Evolutionary conservation across 2,113 vertebrate genomes (phyloP).

Genomic region (Cettia cetti): DNA sequence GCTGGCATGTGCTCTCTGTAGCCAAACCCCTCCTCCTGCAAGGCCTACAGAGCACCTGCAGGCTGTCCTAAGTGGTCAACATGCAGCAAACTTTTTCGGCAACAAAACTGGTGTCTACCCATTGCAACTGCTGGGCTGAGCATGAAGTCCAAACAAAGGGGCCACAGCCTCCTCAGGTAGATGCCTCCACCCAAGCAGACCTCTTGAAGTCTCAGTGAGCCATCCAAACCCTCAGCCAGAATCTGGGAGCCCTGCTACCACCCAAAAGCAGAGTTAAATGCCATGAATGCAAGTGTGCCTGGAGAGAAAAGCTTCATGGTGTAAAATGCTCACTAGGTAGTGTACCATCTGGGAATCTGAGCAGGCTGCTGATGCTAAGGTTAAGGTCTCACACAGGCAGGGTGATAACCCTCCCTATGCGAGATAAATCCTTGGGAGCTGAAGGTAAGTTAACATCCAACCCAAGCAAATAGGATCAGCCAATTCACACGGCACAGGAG

Average conservation of each 20-base stretch:
- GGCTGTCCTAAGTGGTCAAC: background rate
- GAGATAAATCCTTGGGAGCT: background rate
- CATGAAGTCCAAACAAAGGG: background rate
- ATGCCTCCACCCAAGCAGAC: background rate
- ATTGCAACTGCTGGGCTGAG: background rate
- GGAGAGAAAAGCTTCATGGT: background rate
- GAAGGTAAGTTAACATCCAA: background rate
- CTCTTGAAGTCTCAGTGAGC: background rate
- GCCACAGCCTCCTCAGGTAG: background rate
- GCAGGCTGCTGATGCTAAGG: background rate
- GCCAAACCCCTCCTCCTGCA: background rate
- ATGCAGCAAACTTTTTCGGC: background rate
- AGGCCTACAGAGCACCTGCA: background rate
- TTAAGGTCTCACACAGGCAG: background rate
- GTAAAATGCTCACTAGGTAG: background rate
- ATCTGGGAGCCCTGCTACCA: background rate
- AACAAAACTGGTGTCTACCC: background rate
- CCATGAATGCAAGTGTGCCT: background rate
- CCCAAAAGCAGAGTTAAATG: background rate
- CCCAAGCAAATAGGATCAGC: background rate
- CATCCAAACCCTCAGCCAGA: background rate
- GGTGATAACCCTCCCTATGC: background rate
- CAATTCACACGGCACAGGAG: background rate
- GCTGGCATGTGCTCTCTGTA: background rate
- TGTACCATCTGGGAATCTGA: background rate